Conservation (phyloP, 2,113 vertebrate species). For the Caranx ignobilis region DNA sequence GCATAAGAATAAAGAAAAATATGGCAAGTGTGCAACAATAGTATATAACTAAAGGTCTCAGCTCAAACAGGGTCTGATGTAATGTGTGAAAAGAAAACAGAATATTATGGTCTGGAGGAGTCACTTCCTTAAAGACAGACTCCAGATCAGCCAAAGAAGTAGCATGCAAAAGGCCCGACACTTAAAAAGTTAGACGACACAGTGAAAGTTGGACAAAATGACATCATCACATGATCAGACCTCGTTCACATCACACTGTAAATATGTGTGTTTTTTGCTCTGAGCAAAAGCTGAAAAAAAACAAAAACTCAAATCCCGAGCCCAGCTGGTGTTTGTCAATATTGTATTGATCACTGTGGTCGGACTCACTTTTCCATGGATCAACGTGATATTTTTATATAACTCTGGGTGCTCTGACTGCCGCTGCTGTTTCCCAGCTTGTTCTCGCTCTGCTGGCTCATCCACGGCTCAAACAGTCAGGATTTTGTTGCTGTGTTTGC, state of each 20-base stretch:
- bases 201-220: too few species aligned
- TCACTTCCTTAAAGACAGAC: too few species aligned
- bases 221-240: neutral
- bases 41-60: too few species aligned
- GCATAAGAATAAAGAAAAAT: too few species aligned
- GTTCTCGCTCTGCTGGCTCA: constrained; percentile 28
- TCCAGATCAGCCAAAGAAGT: neutral
- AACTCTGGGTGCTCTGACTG: constrained; percentile 55
- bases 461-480: neutral
- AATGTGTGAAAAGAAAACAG: too few species aligned
- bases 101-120: too few species aligned
- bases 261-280: neutral
- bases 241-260: neutral
- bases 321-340: constrained; percentile 53
- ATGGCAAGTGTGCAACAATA: too few species aligned
- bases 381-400: constrained; percentile 72
- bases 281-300: constrained; percentile 26
- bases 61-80: neutral
- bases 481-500: constrained; percentile 43
- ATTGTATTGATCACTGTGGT: constrained; percentile 57
- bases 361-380: constrained; percentile 68
- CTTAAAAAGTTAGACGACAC: too few species aligned
- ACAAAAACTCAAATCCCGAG: constrained; percentile 11
- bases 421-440: constrained; percentile 21
- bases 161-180: neutral